phyloP scores from a whole-genome alignment of 2,113 vertebrate genomes.

The Cavia aperea region DNA sequence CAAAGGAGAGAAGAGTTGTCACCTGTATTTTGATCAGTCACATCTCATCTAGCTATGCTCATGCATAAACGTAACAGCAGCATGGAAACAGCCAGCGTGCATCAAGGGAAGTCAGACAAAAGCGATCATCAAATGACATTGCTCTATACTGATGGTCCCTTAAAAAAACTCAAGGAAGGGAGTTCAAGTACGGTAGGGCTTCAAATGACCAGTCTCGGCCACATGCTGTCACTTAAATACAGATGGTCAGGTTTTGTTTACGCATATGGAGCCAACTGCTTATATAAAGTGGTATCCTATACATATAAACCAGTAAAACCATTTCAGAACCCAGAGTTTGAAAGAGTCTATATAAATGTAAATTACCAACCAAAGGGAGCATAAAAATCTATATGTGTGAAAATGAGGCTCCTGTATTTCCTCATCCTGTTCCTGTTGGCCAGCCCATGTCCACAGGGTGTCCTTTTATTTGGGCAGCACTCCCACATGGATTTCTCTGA shows the following conservation, averaged over 20 bases:
- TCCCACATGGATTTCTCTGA: not conserved
- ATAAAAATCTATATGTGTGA: slow-evolving; percentile 21
- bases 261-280: slow-evolving; percentile 17
- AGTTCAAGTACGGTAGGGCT: slow-evolving; percentile 4
- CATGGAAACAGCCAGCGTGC: not conserved
- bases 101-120: not conserved
- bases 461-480: not conserved
- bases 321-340: slow-evolving; percentile 19
- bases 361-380: slow-evolving; percentile 45
- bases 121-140: not conserved
- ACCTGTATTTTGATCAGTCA: not conserved
- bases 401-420: not conserved
- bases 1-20: not conserved
- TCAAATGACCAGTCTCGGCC: slow-evolving; percentile 43
- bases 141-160: not conserved
- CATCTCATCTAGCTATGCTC: not conserved
- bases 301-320: slow-evolving; percentile 31
- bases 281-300: not conserved
- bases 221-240: slow-evolving; percentile 53
- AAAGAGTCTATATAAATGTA: slow-evolving; percentile 57
- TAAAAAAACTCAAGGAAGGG: not conserved
- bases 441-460: not conserved
- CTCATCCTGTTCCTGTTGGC: not conserved
- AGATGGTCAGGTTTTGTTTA: slow-evolving; percentile 50
- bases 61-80: not conserved